These are phyloP conservation scores for Etheostoma spectabile DNA, from an alignment of 2,113 vertebrate species.

Conservation along the genomic window DNA sequence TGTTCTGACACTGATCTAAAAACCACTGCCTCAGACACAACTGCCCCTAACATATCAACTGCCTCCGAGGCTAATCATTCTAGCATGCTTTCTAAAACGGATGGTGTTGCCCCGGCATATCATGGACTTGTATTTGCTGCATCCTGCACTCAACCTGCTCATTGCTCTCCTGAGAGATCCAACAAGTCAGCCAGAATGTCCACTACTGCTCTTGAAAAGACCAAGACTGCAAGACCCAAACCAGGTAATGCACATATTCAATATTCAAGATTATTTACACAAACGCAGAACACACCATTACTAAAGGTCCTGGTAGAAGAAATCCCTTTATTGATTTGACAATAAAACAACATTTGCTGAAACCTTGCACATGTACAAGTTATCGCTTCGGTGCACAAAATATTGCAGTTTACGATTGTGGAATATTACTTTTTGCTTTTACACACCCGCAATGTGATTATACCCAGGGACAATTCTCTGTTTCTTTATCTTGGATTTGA, in stretches of 20 bases:
- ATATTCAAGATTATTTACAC: not conserved
- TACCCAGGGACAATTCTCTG: not conserved
- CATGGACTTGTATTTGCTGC: conserved; percentile 9
- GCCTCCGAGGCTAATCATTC: conserved; percentile 6
- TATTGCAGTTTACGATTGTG: not conserved
- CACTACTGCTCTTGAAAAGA: conserved; percentile 8
- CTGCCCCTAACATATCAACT: conserved; percentile 31
- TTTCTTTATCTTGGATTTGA: conserved; percentile 2
- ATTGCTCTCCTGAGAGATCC: conserved; percentile 34
- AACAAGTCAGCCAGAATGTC: conserved; percentile 19
- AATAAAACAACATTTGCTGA: conserved; percentile 7
- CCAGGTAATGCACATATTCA: conserved; percentile 44
- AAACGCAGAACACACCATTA: not conserved
- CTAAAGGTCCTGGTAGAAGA: not conserved
- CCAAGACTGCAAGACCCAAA: conserved; percentile 41
- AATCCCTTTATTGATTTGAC: not conserved
- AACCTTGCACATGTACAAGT: not conserved
- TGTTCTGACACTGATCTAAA: conserved; percentile 33
- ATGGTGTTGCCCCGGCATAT: conserved; percentile 28
- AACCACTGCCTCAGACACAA: conserved; percentile 50
- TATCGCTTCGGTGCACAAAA: not conserved
- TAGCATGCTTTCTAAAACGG: conserved; percentile 3
- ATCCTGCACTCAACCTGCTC: conserved; percentile 14
- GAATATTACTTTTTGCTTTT: conserved; percentile 23
- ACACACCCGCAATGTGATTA: conserved; percentile 28